phyloP scores from a whole-genome alignment of 2,888 invertebrate genomes.

The Cataglyphis altisquamis region DNA sequence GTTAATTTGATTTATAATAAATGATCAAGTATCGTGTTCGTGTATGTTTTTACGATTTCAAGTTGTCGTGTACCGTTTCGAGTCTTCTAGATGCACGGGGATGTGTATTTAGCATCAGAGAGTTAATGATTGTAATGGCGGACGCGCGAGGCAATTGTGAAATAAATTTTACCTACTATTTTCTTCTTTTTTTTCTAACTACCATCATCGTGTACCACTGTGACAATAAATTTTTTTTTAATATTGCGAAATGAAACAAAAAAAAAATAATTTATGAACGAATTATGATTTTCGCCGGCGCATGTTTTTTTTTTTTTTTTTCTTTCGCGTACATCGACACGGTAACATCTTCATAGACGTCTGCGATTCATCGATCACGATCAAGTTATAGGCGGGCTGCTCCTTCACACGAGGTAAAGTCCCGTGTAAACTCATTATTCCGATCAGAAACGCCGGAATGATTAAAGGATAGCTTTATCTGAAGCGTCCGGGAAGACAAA shows the following conservation, averaged over 20 bases:
- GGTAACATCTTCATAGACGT: constrained; percentile 32
- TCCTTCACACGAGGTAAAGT: constrained; percentile 57
- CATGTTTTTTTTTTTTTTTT: too few relatives aligned
- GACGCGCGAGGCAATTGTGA: constrained; percentile 68
- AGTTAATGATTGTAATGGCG: constrained; percentile 70
- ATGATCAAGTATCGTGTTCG: constrained; percentile 14
- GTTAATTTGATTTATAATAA: constrained; percentile 42
- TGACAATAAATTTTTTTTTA: constrained; percentile 64
- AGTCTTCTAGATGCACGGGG: constrained; percentile 25
- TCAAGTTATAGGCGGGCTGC: constrained; percentile 60
- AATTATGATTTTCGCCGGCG: constrained; percentile 15
- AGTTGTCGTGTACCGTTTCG: constrained; percentile 11
- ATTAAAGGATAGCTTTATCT: constrained; percentile 74
- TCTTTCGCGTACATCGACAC: constrained; percentile 7
- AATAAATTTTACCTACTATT: constrained; percentile 68
- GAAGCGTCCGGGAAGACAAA: constrained; percentile 70
- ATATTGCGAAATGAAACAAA: constrained; percentile 1
- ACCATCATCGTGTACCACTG: constrained; percentile 57
- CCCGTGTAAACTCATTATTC: constrained; percentile 73
- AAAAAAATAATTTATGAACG: constrained; percentile 10
- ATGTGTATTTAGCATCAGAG: constrained; percentile 60
- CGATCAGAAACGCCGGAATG: constrained; percentile 67
- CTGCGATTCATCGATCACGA: constrained; percentile 68
- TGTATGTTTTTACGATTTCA: constrained; percentile 16
- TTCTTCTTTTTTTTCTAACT: constrained; percentile 55